Base-by-base conservation (phyloP, 2,113 vertebrate species). In the Pimephales promelas region DNA sequence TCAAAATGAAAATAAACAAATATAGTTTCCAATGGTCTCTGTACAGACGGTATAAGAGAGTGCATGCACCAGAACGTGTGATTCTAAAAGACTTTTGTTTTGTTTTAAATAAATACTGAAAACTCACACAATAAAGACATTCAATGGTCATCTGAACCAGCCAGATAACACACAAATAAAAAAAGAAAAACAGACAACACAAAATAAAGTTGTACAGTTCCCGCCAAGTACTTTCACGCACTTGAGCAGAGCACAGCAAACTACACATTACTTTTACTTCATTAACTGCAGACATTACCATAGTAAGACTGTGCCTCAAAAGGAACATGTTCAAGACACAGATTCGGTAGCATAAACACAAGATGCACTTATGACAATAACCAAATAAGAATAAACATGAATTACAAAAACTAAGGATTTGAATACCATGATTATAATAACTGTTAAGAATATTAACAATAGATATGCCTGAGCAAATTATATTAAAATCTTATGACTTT, bases 141-240 rank as follows among this genome's bases (percentile, higher is more conserved):
- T 81, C 62, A 45, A 31, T 1, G 10, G 85, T 88, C 86, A 70
- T 89, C 92, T 93, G 93, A 92, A 87, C 93, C 94, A 92, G 94
- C 91, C 93, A 93, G 92, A 91, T 2, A 78, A 92, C 88, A 82
- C 91, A 88, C 89, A 93, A 92, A 90, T 85, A 76, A 90, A 90
- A 88, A 83, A 43, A 9, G 8, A 54, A 22, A 54, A 20, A 0
- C 78, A 81, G 26, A 73, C 6, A 26, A 64, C 49, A 54, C 64
- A 73, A 45, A 70, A 45, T 22, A 8, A 54, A 45, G 10, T 45
- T 81, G 57, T 79, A 49, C 74, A 49, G 64, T 81, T 57, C 36
- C 64, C 22, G 11, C 61, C 45, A 62, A 78, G 52, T 78, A 43
- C 72, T 1, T 57, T 57, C 22, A 22, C 24, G 31, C 34, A 40